Evolutionary conservation across 2,797 vertebrate species (phyloP).

Genomic region (Danio tinwini): DNA sequence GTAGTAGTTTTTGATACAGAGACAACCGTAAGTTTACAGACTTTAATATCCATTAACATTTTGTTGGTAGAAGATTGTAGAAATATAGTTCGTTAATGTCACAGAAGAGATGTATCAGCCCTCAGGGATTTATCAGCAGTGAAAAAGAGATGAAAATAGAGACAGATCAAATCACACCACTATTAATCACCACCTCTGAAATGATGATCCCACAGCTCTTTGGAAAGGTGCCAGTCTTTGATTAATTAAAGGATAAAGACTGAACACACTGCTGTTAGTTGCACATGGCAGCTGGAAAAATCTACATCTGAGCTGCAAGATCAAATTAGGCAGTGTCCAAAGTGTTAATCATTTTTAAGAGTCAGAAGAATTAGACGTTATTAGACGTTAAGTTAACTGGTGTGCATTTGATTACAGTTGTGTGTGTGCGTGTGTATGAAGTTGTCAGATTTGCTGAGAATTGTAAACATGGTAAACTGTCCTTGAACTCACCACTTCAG

Average conservation of each 20-base stretch:
- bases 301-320: not conserved
- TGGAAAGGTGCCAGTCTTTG: slow-evolving; percentile 6
- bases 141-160: slow-evolving; percentile 28
- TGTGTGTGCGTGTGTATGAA: too few species aligned
- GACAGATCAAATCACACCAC: not conserved
- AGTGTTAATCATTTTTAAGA: not conserved
- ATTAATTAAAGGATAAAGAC: slow-evolving; percentile 19
- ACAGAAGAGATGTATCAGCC: not conserved
- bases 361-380: too few species aligned
- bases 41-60: not conserved
- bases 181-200: slow-evolving; percentile 38
- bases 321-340: not conserved
- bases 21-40: not conserved
- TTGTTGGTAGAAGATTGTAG: not conserved
- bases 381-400: not conserved
- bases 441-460: not conserved
- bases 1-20: not conserved
- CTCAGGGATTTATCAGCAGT: slow-evolving; percentile 10
- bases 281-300: not conserved
- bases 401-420: not conserved
- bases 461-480: not conserved
- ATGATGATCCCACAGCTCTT: not conserved
- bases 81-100: slow-evolving; percentile 2
- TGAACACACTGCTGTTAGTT: not conserved
- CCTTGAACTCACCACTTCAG: slow-evolving; percentile 91